Percentiles rank a stretch among this genome's conserved stretches.
Evolutionary conservation across 2,797 vertebrate genomes (phyloP).

Genomic region (Centroberyx gerrardi): DNA sequence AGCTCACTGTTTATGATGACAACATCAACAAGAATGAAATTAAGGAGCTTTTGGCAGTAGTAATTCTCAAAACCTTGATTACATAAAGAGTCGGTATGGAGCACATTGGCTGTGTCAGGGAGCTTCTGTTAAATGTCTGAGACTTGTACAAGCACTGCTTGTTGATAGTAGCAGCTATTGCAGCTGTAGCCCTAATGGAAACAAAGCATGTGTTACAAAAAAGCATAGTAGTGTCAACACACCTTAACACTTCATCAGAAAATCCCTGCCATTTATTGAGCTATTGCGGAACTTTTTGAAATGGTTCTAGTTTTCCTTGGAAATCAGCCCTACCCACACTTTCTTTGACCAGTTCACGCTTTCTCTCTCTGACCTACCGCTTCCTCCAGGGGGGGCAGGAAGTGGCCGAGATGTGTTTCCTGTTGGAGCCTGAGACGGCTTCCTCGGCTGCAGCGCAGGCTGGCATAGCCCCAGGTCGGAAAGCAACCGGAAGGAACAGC

Average conservation of each 20-base stretch:
- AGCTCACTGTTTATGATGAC: too few species aligned
- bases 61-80: neutral
- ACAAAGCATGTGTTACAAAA: slow-evolving; percentile 36
- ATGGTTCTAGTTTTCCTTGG: slow-evolving; percentile 16
- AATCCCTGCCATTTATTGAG: slow-evolving; percentile 20
- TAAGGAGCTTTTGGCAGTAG: too few species aligned
- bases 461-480: slow-evolving; percentile 40
- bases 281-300: slow-evolving; percentile 24
- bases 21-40: too few species aligned
- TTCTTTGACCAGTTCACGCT: slow-evolving; percentile 23
- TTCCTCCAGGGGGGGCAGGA: slow-evolving; percentile 77
- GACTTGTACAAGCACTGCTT: neutral
- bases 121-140: neutral
- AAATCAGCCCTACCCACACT: slow-evolving; percentile 20
- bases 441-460: slow-evolving; percentile 37
- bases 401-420: slow-evolving; percentile 73
- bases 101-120: neutral
- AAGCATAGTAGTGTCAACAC: slow-evolving; percentile 35
- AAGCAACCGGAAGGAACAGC: slow-evolving; percentile 50
- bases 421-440: slow-evolving; percentile 57
- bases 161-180: slow-evolving; percentile 17
- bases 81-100: too few species aligned
- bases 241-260: slow-evolving; percentile 14
- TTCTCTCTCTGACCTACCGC: slow-evolving; percentile 40
- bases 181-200: slow-evolving; percentile 29